Evolutionary conservation across 2,113 vertebrate genomes (phyloP), one percentile per base, ranked within the genome.

Genomic region (Anseranas semipalmata): DNA sequence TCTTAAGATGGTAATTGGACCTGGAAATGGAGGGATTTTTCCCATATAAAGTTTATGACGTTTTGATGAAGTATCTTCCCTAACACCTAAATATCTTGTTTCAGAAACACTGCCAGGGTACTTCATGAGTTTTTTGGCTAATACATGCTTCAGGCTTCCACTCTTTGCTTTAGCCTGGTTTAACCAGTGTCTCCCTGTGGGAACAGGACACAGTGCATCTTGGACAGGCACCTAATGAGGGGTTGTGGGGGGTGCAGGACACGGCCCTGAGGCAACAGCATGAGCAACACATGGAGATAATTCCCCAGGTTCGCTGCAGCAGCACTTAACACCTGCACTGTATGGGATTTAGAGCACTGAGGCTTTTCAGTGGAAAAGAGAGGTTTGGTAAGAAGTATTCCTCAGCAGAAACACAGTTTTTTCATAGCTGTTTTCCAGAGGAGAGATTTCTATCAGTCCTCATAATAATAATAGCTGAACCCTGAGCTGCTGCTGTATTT

Each of bases 21-120:
- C 48, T 75, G 62, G 77, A 81, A 90, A 90, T 50, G 2, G 60
- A 89, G n/a, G 62, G 39, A n/a, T 59, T 75, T 86, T 67, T 50
- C 37, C 46, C 18, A 2, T 66, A 15, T 68, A 37, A 86, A 79
- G 32, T 82, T 82, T 72, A 45, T 45, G 48, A 87, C 27, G n/a
- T 56, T 92, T 85, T 11, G 10, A 59, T 95, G 70, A 93, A 92
- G 15, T 68, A 58, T 76, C 56, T 95, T 89, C 56, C 55, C 66
- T 79, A 71, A 75, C 53, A 87, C 59, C 45, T 85, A 48, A 75
- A 66, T 75, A 66, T 33, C 37, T 79, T 93, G 30, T 53, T 93
- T 94, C 76, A 92, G 77, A 81, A 90, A 92, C 16, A n/a, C 28
- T 92, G 90, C 70, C 65, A 93, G 77, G 24, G 35, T 30, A 68